phyloP scores from a whole-genome alignment of 2,888 invertebrate genomes.

The Deroplatys truncata region DNA sequence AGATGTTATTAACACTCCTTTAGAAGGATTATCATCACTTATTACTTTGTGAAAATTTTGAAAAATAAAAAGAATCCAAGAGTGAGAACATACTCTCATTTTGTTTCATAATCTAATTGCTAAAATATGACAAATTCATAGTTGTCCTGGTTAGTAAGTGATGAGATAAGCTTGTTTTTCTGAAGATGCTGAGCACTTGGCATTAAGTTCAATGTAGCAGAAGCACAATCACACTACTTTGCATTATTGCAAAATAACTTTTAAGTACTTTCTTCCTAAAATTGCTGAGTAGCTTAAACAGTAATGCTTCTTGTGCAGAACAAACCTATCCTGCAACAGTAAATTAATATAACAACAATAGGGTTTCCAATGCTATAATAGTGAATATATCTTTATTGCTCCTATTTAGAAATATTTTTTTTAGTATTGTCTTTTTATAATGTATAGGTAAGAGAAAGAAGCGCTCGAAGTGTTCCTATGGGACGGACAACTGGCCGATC shows the following conservation, averaged over 20 bases:
- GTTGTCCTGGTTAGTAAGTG: too few species aligned
- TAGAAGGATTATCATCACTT: too few species aligned
- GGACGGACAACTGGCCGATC: constrained; percentile 54
- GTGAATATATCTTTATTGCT: too few species aligned
- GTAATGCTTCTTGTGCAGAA: not conserved
- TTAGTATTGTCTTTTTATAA: not conserved
- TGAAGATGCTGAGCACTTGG: not conserved
- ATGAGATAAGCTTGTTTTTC: not conserved
- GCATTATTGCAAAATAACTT: too few species aligned
- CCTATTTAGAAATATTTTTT: not conserved
- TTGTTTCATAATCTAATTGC: too few species aligned
- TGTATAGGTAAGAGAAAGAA: constrained; percentile 85
- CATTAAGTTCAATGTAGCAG: not conserved
- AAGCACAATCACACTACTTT: not conserved
- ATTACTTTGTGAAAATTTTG: too few species aligned
- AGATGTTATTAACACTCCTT: too few species aligned
- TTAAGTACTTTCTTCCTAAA: not conserved
- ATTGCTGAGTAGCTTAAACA: not conserved
- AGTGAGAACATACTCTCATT: too few species aligned
- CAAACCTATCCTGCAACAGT: not conserved
- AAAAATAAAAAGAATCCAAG: too few species aligned
- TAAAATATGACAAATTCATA: too few species aligned
- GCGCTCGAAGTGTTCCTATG: constrained; percentile 89
- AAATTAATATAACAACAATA: too few species aligned
- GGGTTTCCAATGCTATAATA: too few species aligned